These are phyloP conservation scores for Axinella damicornis DNA, from an alignment of 37 sponge, comb jelly and placozoan species.

Conservation along the genomic window DNA sequence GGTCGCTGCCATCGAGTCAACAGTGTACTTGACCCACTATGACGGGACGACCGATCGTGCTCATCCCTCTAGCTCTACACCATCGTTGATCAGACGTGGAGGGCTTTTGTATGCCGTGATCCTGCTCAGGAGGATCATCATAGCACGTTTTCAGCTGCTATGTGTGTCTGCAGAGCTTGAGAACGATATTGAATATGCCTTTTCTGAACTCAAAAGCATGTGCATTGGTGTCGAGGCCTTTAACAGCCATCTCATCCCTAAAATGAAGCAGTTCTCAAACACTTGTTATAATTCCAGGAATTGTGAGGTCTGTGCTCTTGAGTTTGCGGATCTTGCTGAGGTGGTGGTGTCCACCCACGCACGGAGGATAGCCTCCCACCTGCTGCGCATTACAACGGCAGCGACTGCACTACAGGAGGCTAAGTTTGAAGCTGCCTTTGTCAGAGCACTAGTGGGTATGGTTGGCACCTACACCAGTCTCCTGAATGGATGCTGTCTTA, in stretches of 20 bases:
- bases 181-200: slow-evolving; percentile 34
- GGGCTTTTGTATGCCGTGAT: no score
- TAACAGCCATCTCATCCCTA: not conserved
- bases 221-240: not conserved
- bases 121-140: slow-evolving; percentile 15
- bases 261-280: no score
- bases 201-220: slow-evolving; percentile 10
- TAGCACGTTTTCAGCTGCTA: slow-evolving; percentile 41
- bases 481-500: not conserved
- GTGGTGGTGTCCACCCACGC: not conserved
- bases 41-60: no score
- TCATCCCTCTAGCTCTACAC: no score
- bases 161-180: slow-evolving; percentile 24
- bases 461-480: slow-evolving; percentile 33
- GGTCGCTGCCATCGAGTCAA: no score
- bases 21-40: no score
- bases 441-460: slow-evolving; percentile 9
- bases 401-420: not conserved
- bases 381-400: not conserved
- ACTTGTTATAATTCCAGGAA: not conserved
- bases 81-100: no score
- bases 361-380: not conserved
- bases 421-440: slow-evolving; percentile 13
- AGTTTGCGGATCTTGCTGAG: slow-evolving; percentile 19
- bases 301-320: not conserved